Base-by-base conservation (phyloP, 2,888 invertebrate species). In the Acrobasis repandana region DNA sequence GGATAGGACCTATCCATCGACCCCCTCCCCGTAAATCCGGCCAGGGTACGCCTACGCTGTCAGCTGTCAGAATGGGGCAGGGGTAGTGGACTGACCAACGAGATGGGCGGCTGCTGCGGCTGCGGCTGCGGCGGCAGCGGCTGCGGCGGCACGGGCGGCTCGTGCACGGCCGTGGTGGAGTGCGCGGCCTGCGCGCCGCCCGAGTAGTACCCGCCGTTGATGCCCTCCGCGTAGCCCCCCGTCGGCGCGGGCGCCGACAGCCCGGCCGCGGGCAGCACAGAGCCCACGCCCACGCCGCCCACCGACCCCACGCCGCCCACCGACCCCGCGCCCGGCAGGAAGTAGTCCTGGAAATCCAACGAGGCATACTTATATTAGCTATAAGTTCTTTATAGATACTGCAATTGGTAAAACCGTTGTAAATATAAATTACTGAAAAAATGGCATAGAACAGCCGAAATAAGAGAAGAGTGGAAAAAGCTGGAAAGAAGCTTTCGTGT, bases 101-200 rank as follows among this genome's bases (percentile, higher is more conserved):
- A 70, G 80, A 80, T 79, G 76, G 85, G 83, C 76, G 80, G 81
- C 76, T 79, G 81, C 76, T 78, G 82, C 74, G 86, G 86, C 66
- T 82, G 87, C 72, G 82, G 74, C 66, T 73, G 77, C 65, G 72
- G 75, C 69, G 69, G 72, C 67, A 75, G 86, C 71, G 88, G 90
- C 75, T 87, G 89, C 67, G 74, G 79, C 72, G 73, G 77, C 73
- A 82, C 78, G 70, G 82, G 80, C 75, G 88, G 79, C 77, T 89
- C 90, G 86, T 90, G 90, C 82, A 79, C 87, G 36, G 86, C 93
- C 63, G 97, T 97, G 86, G 97, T 97, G 89, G 96, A 96, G 93
- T 97, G 97, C 79, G 97, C 97, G 90, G 97, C 96, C 93, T 97
- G 97, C 82, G 85, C 95, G 73, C 94, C 95, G 85, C 96, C 93